Conservation (phyloP, 2,888 invertebrate species). For the Pyrrhosoma nymphula region DNA sequence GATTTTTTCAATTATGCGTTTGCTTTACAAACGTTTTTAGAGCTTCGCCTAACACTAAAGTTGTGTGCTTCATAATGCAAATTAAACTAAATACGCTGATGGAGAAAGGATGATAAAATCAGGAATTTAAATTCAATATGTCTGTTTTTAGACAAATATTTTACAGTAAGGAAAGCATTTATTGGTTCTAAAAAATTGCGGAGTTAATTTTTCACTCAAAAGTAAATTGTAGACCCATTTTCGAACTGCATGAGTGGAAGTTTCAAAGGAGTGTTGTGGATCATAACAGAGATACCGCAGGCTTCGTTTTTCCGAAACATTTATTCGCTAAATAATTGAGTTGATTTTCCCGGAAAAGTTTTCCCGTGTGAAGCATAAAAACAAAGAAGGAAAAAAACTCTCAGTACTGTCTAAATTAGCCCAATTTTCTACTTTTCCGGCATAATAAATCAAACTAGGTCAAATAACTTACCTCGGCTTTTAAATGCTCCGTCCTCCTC, state of each 20-base stretch:
- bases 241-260: background rate
- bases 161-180: no score
- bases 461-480: slow-evolving; percentile 20
- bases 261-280: background rate
- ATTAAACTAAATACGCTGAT: no score
- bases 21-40: no score
- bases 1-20: no score
- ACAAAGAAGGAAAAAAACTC: background rate
- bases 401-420: background rate
- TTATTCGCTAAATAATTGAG: background rate
- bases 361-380: background rate
- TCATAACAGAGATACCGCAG: background rate
- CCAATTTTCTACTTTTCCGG: slow-evolving; percentile 11
- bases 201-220: background rate
- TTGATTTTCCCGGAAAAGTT: background rate
- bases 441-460: slow-evolving; percentile 17
- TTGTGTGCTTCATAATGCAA: no score
- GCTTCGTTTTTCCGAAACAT: background rate
- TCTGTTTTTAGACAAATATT: no score
- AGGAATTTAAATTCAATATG: no score
- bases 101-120: no score
- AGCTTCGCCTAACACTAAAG: no score
- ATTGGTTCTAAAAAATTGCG: background rate
- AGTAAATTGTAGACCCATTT: background rate
- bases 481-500: background rate